Evolutionary conservation across 1,140 invertebrate species (phyloP).

Genomic region (Eurosta solidaginis): DNA sequence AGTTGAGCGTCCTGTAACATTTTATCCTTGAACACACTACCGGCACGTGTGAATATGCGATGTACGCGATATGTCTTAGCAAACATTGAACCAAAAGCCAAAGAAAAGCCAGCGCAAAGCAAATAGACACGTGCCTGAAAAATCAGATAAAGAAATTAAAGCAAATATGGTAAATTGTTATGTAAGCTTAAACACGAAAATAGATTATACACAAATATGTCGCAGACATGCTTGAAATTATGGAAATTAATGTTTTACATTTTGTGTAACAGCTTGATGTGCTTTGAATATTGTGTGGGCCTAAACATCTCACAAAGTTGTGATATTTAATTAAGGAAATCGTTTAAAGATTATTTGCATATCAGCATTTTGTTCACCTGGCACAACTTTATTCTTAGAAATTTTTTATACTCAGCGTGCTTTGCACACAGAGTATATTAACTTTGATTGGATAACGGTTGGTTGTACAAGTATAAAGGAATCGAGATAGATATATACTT

Average conservation of each 20-base stretch:
- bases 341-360: too few relatives aligned
- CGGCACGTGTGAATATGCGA: slow-evolving; percentile 77
- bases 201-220: slow-evolving; percentile 17
- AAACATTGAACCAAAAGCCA: slow-evolving; percentile 89
- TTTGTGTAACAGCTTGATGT: slow-evolving; percentile 48
- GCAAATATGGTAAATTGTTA: not conserved
- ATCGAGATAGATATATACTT: too few relatives aligned
- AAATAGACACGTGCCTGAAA: slow-evolving; percentile 81
- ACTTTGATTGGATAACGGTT: too few relatives aligned
- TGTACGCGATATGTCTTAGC: slow-evolving; percentile 88
- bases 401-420: too few relatives aligned
- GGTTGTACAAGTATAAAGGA: too few relatives aligned
- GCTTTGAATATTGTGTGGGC: slow-evolving; percentile 41
- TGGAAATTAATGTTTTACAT: slow-evolving; percentile 53
- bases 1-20: slow-evolving; percentile 83
- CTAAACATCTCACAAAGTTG: not conserved
- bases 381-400: too few relatives aligned
- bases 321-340: not conserved
- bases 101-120: slow-evolving; percentile 83
- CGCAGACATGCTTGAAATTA: slow-evolving; percentile 44
- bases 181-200: not conserved
- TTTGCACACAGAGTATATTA: too few relatives aligned
- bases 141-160: not conserved
- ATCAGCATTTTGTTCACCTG: too few relatives aligned
- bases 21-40: slow-evolving; percentile 68